Percentiles rank a stretch among this genome's conserved stretches.
These are phyloP conservation scores for Diabrotica virgifera DNA, from an alignment of 1,140 invertebrate genomes.

Conservation along the genomic window DNA sequence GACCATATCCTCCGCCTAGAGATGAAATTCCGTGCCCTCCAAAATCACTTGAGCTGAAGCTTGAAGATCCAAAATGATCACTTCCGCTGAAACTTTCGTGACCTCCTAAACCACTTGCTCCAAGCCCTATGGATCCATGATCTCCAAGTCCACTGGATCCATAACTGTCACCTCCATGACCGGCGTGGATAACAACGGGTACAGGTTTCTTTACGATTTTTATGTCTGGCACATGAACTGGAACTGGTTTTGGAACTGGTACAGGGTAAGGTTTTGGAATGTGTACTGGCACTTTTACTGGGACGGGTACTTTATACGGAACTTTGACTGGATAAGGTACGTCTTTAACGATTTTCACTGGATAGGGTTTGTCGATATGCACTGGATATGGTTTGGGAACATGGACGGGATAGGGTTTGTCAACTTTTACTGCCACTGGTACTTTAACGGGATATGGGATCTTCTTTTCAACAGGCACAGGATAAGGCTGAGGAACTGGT, in stretches of 20 bases:
- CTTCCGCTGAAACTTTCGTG: conserved; percentile 19
- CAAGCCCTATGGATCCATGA: conserved; percentile 27
- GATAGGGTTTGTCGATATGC: conserved; percentile 53
- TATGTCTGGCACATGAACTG: conserved; percentile 49
- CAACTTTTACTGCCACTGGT: conserved; percentile 43
- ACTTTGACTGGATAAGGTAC: conserved; percentile 55
- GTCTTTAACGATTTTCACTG: conserved; percentile 54
- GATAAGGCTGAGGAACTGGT: conserved; percentile 44
- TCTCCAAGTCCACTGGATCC: conserved; percentile 15
- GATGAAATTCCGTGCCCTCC: background rate
- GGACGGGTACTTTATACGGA: conserved; percentile 57
- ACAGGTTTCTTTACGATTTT: conserved; percentile 58
- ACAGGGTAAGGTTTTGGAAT: conserved; percentile 47
- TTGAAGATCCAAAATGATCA: background rate
- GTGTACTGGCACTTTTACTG: conserved; percentile 47
- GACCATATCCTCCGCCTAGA: background rate
- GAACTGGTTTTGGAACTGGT: conserved; percentile 41
- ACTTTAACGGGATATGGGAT: conserved; percentile 42
- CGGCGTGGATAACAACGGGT: conserved; percentile 51
- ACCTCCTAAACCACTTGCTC: conserved; percentile 29
- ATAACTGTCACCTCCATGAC: conserved; percentile 24
- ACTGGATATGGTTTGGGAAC: conserved; percentile 44
- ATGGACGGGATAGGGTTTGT: conserved; percentile 41
- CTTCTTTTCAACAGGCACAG: conserved; percentile 44
- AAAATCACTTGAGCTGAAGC: background rate